Percentiles rank a stretch among this genome's conserved stretches.
These are phyloP conservation scores for Onychomys torridus DNA, from an alignment of 2,797 vertebrate species.

Conservation along the genomic window DNA sequence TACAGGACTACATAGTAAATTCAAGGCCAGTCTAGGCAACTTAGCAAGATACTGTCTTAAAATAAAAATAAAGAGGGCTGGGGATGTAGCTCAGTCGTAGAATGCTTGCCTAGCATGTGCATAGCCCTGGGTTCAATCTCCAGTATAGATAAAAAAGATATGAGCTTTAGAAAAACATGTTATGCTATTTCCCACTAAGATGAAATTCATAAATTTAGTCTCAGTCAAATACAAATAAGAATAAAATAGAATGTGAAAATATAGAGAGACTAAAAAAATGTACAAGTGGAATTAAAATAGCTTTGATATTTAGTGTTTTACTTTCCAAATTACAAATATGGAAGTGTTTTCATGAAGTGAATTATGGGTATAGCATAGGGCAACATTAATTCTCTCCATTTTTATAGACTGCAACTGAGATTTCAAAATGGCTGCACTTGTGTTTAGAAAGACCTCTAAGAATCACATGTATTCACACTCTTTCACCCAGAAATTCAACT, in stretches of 20 bases:
- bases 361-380: not conserved
- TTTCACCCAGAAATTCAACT: not conserved
- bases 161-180: not conserved
- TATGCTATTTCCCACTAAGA: not conserved
- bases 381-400: not conserved
- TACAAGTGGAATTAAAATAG: conserved; percentile 22
- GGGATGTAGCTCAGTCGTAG: not conserved
- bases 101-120: not conserved
- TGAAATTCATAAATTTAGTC: not conserved
- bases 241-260: not conserved
- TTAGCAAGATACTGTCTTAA: not conserved
- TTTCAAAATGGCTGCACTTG: not conserved
- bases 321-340: conserved; percentile 36
- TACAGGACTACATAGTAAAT: not conserved
- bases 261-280: not conserved
- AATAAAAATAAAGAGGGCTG: not conserved
- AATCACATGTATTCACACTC: not conserved
- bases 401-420: not conserved
- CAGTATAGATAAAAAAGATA: not conserved
- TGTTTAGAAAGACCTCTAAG: not conserved
- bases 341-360: not conserved
- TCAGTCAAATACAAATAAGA: conserved; percentile 26
- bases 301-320: not conserved
- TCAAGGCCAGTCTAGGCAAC: not conserved
- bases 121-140: not conserved